phyloP scores from a whole-genome alignment of 2,797 vertebrate species.

The Sitta carolinensis region DNA sequence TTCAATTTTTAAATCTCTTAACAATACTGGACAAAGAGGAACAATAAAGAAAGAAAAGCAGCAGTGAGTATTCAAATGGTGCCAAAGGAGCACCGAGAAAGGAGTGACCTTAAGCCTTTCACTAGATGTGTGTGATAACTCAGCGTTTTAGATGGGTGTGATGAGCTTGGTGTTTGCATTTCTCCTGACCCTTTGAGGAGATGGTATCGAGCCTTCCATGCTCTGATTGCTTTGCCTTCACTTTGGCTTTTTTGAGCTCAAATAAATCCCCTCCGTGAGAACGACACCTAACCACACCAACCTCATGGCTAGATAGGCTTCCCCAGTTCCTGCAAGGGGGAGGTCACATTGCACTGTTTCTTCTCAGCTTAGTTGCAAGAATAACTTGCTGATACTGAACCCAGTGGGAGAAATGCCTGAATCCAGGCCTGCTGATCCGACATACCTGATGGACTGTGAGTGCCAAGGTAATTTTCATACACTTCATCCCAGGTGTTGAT shows the following conservation, averaged over 20 bases:
- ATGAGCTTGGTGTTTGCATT: not conserved
- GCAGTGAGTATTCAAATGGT: not conserved
- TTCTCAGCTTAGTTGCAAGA: not conserved
- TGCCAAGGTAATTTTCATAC: not conserved
- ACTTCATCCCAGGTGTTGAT: not conserved
- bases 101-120: not conserved
- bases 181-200: not conserved
- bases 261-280: not conserved
- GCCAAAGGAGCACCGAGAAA: slow-evolving; percentile 8
- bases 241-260: not conserved
- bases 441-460: not conserved
- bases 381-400: not conserved
- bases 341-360: not conserved
- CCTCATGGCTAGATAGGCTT: not conserved
- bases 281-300: not conserved
- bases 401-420: not conserved
- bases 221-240: not conserved
- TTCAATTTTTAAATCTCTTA: slow-evolving; percentile 34
- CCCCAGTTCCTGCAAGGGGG: not conserved
- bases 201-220: not conserved
- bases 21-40: not conserved
- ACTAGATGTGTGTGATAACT: not conserved
- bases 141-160: not conserved
- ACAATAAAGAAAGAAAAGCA: not conserved
- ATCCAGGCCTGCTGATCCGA: not conserved